Percentiles rank a stretch among this genome's conserved stretches.
Evolutionary conservation across 2,888 invertebrate species (phyloP).

Genomic region (Altica lythri): DNA sequence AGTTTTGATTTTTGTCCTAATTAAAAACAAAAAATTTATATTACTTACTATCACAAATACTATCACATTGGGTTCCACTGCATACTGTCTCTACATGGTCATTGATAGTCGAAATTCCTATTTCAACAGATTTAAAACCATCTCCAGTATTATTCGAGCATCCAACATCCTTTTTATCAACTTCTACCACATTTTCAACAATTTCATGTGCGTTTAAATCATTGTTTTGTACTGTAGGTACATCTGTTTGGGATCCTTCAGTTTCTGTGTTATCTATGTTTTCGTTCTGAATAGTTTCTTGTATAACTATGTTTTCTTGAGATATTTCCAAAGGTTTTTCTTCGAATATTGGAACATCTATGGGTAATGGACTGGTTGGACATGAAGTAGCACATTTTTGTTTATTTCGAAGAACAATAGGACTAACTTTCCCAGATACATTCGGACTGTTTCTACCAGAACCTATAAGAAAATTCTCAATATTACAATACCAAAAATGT

Average conservation of each 20-base stretch:
- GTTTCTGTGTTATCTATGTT: background rate
- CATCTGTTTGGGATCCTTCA: background rate
- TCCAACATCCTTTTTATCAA: conserved; percentile 21
- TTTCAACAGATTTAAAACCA: conserved; percentile 6
- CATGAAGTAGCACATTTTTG: conserved; percentile 43
- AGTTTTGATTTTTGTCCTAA: background rate
- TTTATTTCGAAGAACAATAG: conserved; percentile 60
- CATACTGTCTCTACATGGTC: conserved; percentile 7
- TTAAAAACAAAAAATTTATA: background rate
- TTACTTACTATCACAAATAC: conserved; percentile 1
- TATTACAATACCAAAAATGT: too few species aligned
- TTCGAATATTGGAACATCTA: conserved; percentile 56
- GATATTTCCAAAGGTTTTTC: conserved; percentile 41
- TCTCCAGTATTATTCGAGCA: conserved; percentile 7
- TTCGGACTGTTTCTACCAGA: conserved; percentile 66
- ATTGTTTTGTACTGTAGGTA: background rate
- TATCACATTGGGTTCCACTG: conserved; percentile 5
- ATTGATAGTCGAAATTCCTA: background rate
- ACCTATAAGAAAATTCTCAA: conserved; percentile 38
- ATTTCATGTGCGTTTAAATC: too few species aligned
- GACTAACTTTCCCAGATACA: conserved; percentile 65
- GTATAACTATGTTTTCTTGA: too few species aligned
- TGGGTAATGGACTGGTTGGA: conserved; percentile 57
- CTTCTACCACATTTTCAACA: background rate
- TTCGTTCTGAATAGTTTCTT: conserved; percentile 25